Evolutionary conservation across 2,888 invertebrate species (phyloP).

Genomic region (Rhimphoctona megacephalus): DNA sequence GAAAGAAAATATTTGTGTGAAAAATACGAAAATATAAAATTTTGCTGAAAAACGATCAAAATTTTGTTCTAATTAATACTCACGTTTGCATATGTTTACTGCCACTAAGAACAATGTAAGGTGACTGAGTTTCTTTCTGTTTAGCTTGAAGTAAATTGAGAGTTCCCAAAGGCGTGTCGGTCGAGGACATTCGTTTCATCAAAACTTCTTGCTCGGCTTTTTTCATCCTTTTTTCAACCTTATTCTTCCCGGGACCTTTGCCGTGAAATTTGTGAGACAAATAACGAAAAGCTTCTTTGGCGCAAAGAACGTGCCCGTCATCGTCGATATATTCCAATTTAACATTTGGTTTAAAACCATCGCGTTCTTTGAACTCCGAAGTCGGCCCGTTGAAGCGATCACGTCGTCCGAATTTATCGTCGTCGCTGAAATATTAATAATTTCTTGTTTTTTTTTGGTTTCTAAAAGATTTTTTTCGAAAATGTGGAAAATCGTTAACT

Average conservation of each 20-base stretch:
- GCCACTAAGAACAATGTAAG: slow-evolving; percentile 97
- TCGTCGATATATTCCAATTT: slow-evolving; percentile 99
- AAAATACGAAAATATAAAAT: slow-evolving; percentile 21
- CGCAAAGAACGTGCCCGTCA: slow-evolving; percentile 95
- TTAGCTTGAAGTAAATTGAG: slow-evolving; percentile 97
- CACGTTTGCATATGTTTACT: slow-evolving; percentile 89
- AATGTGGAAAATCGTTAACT: not conserved
- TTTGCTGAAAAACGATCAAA: not conserved
- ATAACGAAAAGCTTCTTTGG: slow-evolving; percentile 98
- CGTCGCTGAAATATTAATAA: slow-evolving; percentile 87
- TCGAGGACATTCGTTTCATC: slow-evolving; percentile 99
- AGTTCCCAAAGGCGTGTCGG: slow-evolving; percentile 98
- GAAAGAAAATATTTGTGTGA: not conserved
- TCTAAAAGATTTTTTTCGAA: not conserved
- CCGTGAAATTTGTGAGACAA: slow-evolving; percentile 99
- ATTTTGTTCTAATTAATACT: slow-evolving; percentile 68
- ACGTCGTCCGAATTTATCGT: slow-evolving; percentile 91
- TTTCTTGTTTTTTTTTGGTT: not conserved
- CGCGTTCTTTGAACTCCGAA: slow-evolving; percentile 96
- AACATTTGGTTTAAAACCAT: slow-evolving; percentile 95
- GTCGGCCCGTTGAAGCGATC: slow-evolving; percentile 94
- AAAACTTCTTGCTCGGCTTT: slow-evolving; percentile 97
- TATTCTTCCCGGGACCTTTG: slow-evolving; percentile 99
- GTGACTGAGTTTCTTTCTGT: slow-evolving; percentile 96
- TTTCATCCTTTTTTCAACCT: slow-evolving; percentile 97